phyloP scores from a whole-genome alignment of 2,888 invertebrate species.

The Hybos culiciformis region DNA sequence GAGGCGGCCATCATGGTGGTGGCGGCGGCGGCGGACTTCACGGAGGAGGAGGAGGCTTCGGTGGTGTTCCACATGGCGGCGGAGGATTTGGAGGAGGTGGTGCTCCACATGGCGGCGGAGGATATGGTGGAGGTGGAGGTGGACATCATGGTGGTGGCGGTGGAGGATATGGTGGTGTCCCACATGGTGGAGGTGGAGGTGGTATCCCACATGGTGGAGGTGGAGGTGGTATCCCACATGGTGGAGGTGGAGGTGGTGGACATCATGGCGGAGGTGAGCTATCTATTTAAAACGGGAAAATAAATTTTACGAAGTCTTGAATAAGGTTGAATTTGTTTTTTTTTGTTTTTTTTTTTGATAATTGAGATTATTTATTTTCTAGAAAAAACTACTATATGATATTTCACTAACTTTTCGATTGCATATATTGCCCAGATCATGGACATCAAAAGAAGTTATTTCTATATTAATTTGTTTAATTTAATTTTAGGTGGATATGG shows the following conservation, averaged over 20 bases:
- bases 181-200: neutral
- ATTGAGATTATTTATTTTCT: too few species aligned
- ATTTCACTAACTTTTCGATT: too few species aligned
- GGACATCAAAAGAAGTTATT: too few species aligned
- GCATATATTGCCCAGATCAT: too few species aligned
- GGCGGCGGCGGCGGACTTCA: neutral
- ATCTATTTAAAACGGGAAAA: too few species aligned
- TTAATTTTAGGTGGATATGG: neutral
- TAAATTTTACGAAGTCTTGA: too few species aligned
- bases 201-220: neutral
- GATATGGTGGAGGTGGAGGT: neutral
- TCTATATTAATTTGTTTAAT: too few species aligned
- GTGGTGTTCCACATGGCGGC: neutral
- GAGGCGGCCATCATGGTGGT: neutral
- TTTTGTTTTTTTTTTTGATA: too few species aligned
- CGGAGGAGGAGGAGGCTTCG: neutral
- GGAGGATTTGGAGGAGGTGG: slow-evolving; percentile 1
- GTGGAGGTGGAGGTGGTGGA: neutral
- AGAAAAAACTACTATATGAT: too few species aligned
- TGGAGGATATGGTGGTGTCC: neutral
- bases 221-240: slow-evolving; percentile 2
- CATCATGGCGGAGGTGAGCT: neutral
- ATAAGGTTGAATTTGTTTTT: too few species aligned
- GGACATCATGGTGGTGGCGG: neutral
- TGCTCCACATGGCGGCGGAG: neutral